Evolutionary conservation across 2,797 vertebrate species (phyloP).

Genomic region (Cirrhinus mrigala): DNA sequence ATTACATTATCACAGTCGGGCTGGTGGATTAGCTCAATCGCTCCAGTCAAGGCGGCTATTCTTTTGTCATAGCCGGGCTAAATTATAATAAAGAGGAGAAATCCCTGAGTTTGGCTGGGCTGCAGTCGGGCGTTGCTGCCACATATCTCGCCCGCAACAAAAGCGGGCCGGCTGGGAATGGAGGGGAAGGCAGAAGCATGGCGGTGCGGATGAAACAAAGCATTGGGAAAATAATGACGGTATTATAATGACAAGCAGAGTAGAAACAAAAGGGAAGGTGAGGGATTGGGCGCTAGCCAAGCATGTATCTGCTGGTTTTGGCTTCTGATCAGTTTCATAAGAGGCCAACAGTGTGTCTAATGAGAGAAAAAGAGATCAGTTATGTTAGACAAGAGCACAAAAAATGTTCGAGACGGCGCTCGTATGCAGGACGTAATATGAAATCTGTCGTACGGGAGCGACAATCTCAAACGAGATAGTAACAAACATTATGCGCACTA

Average conservation of each 20-base stretch:
- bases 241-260: slow-evolving; percentile 81
- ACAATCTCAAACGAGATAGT: slow-evolving; percentile 29
- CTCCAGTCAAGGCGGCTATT: slow-evolving; percentile 96
- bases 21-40: slow-evolving; percentile 99
- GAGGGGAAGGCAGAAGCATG: slow-evolving; percentile 71
- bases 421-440: neutral
- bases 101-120: slow-evolving; percentile 89
- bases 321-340: slow-evolving; percentile 69
- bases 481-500: neutral
- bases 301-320: slow-evolving; percentile 62
- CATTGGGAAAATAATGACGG: slow-evolving; percentile 92
- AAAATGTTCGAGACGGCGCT: neutral
- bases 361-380: slow-evolving; percentile 48
- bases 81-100: slow-evolving; percentile 80
- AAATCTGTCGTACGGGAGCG: neutral
- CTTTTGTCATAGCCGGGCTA: slow-evolving; percentile 89
- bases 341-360: slow-evolving; percentile 51
- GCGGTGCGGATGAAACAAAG: slow-evolving; percentile 86
- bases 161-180: slow-evolving; percentile 85
- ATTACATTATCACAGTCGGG: slow-evolving; percentile 99
- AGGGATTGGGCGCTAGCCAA: slow-evolving; percentile 72
- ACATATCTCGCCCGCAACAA: slow-evolving; percentile 95
- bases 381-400: slow-evolving; percentile 44
- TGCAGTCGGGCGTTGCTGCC: slow-evolving; percentile 85
- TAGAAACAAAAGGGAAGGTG: slow-evolving; percentile 80